Conservation (phyloP, 2,113 vertebrate genomes). For the Taxidea taxus region DNA sequence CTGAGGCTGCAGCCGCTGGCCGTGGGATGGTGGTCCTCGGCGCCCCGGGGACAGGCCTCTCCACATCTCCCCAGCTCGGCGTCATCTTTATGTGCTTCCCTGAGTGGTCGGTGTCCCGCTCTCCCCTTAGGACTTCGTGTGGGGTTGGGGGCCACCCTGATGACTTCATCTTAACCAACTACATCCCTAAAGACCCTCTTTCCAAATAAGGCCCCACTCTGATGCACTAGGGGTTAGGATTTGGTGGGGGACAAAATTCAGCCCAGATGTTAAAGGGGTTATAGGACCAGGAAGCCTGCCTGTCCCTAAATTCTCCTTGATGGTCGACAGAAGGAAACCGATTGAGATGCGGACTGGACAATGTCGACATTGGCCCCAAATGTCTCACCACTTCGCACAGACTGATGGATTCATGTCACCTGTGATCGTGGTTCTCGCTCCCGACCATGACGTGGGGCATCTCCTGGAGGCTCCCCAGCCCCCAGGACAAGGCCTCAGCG, state of each 20-base stretch:
- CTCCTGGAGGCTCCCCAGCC: not conserved
- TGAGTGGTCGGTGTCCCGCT: accelerated
- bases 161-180: no score
- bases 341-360: accelerated
- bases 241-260: not conserved
- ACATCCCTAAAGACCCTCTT: not conserved
- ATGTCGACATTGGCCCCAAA: accelerated
- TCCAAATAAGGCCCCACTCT: not conserved
- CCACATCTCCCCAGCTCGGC: not conserved
- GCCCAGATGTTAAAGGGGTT: accelerated
- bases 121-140: not conserved
- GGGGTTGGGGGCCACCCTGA: not conserved
- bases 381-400: accelerated
- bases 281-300: not conserved
- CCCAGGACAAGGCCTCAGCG: not conserved
- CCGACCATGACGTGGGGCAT: accelerated
- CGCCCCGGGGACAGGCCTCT: accelerated
- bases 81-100: accelerated
- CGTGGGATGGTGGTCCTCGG: accelerated
- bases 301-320: not conserved
- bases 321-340: accelerated
- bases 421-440: accelerated
- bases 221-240: not conserved
- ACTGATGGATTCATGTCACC: accelerated
- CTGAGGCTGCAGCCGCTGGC: accelerated